A percentile compares a stretch with the other conserved stretches of the same genome.
Evolutionary conservation across 2,113 vertebrate genomes (phyloP).

Genomic region (Rhinopomastus cyanomelas): DNA sequence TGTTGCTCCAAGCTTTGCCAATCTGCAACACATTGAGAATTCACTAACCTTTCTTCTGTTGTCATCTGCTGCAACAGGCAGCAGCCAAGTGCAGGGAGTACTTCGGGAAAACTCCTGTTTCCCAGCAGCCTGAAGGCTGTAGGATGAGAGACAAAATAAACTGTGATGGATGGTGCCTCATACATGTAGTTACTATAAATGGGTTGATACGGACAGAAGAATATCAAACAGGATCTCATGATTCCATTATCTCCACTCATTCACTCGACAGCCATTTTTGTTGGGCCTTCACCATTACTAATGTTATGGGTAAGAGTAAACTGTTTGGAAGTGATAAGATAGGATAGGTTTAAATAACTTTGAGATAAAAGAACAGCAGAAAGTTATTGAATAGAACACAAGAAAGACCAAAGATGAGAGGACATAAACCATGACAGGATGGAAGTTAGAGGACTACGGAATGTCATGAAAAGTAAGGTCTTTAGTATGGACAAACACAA

Average conservation of each 20-base stretch:
- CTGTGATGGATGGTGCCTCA: neutral
- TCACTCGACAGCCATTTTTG: neutral
- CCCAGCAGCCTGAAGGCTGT: neutral
- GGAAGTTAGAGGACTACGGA: neutral
- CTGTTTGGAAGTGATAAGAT: neutral
- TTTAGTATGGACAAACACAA: neutral
- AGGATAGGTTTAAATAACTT: neutral
- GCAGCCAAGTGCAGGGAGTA: neutral
- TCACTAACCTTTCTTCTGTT: constrained; percentile 4
- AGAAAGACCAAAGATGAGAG: neutral
- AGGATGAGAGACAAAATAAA: neutral
- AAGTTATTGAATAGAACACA: neutral
- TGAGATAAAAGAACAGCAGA: neutral
- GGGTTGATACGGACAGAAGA: neutral
- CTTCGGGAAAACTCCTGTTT: neutral
- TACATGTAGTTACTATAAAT: neutral
- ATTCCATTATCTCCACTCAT: neutral
- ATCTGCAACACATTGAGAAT: neutral
- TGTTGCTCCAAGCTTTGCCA: constrained; percentile 7
- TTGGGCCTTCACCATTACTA: neutral
- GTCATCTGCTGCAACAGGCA: neutral
- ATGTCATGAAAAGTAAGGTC: neutral
- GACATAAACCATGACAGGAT: neutral
- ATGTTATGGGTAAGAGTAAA: neutral
- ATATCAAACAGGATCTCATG: neutral